Conservation (phyloP, 2,888 invertebrate genomes). For the Sesia bembeciformis region DNA sequence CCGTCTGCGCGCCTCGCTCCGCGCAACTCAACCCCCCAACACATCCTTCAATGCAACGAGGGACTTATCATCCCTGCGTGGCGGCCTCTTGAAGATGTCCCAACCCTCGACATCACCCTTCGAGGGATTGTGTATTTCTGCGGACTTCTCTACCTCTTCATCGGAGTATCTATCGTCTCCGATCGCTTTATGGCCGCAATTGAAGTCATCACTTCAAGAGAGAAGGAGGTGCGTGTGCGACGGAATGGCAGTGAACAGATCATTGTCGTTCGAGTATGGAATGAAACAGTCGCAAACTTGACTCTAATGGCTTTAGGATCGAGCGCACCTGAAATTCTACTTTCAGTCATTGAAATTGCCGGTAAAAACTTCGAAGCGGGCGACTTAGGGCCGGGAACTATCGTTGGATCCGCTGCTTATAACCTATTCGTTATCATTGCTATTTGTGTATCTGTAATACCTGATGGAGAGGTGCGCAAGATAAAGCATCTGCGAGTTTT, state of each 20-base stretch:
- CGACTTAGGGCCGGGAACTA: slow-evolving; percentile 97
- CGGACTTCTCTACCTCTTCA: slow-evolving; percentile 93
- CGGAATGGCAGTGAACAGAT: slow-evolving; percentile 92
- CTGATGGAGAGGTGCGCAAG: slow-evolving; percentile 91
- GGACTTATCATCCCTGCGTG: slow-evolving; percentile 93
- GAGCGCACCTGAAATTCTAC: slow-evolving; percentile 97
- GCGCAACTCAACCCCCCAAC: slow-evolving; percentile 51
- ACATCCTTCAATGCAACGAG: slow-evolving; percentile 78
- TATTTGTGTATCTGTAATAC: slow-evolving; percentile 93
- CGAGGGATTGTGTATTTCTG: slow-evolving; percentile 94
- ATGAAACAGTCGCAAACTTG: slow-evolving; percentile 98
- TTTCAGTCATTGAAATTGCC: slow-evolving; percentile 98
- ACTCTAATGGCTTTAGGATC: slow-evolving; percentile 99
- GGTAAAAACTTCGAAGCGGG: slow-evolving; percentile 97
- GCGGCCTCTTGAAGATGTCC: slow-evolving; percentile 86
- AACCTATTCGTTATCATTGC: slow-evolving; percentile 98
- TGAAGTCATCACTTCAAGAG: slow-evolving; percentile 98
- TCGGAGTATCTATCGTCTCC: slow-evolving; percentile 98
- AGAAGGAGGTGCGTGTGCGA: slow-evolving; percentile 94
- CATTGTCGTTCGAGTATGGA: slow-evolving; percentile 96
- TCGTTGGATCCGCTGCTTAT: slow-evolving; percentile 99
- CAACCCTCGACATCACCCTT: slow-evolving; percentile 83
- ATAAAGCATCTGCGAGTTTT: slow-evolving; percentile 98
- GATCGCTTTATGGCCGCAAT: slow-evolving; percentile 99
- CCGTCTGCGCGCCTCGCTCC: slow-evolving; percentile 47